A percentile compares a stretch with the other conserved stretches of the same genome.
Conservation (phyloP, 1,140 invertebrate genomes). For the Sweltsa coloradensis region DNA sequence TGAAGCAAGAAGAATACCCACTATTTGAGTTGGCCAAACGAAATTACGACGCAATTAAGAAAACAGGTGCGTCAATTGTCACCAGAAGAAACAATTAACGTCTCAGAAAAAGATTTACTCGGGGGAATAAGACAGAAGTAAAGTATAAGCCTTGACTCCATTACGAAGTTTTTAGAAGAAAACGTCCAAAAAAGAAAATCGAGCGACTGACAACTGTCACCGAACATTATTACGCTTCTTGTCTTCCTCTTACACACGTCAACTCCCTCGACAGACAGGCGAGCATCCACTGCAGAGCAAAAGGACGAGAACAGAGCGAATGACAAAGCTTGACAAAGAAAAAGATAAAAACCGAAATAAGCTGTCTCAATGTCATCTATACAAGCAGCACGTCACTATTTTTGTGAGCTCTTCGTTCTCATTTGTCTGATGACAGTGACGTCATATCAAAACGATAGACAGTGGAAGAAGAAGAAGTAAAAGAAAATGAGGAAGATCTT, state of each 20-base stretch:
- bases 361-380: slow-evolving; percentile 11
- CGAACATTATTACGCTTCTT: slow-evolving; percentile 15
- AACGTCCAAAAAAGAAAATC: slow-evolving; percentile 4
- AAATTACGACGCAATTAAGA: too few relatives aligned
- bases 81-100: too few relatives aligned
- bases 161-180: slow-evolving; percentile 10
- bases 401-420: slow-evolving; percentile 8
- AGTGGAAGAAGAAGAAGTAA: too few relatives aligned
- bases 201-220: slow-evolving; percentile 14
- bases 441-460: too few relatives aligned
- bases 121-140: too few relatives aligned
- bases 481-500: too few relatives aligned
- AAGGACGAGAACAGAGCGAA: slow-evolving; percentile 6
- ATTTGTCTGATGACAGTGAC: slow-evolving; percentile 14
- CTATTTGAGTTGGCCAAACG: too few relatives aligned
- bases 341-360: slow-evolving; percentile 11
- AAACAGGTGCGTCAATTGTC: too few relatives aligned
- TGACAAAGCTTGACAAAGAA: slow-evolving; percentile 14
- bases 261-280: slow-evolving; percentile 11
- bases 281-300: slow-evolving; percentile 9
- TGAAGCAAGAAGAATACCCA: too few relatives aligned
- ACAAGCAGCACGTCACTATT: neutral
- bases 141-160: slow-evolving; percentile 13
- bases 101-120: too few relatives aligned
- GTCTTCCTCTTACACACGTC: slow-evolving; percentile 11